Evolutionary conservation across 1,140 invertebrate species (phyloP).

Genomic region (Drosophila truncata): DNA sequence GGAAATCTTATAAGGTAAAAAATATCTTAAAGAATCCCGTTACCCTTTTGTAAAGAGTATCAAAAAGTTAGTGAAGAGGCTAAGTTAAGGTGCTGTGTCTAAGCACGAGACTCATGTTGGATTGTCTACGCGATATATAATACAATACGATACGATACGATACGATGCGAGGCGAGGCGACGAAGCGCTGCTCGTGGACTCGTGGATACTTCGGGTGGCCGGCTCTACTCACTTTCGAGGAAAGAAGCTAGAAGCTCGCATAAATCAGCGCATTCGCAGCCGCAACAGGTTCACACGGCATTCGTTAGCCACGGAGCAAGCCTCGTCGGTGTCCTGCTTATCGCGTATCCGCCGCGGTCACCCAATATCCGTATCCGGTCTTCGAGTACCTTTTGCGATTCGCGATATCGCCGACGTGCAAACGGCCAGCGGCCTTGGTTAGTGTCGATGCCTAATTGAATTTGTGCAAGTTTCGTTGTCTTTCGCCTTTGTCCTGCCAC

Average conservation of each 20-base stretch:
- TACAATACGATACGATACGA: constrained; percentile 37
- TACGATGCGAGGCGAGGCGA: constrained; percentile 9
- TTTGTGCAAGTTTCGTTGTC: constrained; percentile 49
- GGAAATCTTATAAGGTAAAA: no score
- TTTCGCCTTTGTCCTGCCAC: constrained; percentile 29
- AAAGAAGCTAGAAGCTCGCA: constrained; percentile 59
- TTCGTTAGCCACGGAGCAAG: constrained; percentile 73
- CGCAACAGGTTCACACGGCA: constrained; percentile 81
- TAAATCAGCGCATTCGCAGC: constrained; percentile 71
- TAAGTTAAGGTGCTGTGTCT: constrained; percentile 44
- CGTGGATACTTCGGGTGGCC: constrained; percentile 28
- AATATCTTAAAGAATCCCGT: neutral
- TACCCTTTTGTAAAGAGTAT: neutral
- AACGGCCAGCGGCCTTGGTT: constrained; percentile 20
- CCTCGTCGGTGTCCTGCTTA: constrained; percentile 50
- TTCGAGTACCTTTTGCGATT: neutral
- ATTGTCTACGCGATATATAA: constrained; percentile 52
- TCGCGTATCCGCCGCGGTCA: constrained; percentile 20
- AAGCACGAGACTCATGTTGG: constrained; percentile 78
- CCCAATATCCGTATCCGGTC: constrained; percentile 13
- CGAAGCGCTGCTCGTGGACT: constrained; percentile 31
- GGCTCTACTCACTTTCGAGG: constrained; percentile 32
- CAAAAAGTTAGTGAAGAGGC: constrained; percentile 1
- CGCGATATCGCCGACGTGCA: constrained; percentile 14
- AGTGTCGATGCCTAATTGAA: constrained; percentile 63